phyloP scores from a whole-genome alignment of 37 sponge, comb jelly and placozoan genomes.

The Agelas oroides region DNA sequence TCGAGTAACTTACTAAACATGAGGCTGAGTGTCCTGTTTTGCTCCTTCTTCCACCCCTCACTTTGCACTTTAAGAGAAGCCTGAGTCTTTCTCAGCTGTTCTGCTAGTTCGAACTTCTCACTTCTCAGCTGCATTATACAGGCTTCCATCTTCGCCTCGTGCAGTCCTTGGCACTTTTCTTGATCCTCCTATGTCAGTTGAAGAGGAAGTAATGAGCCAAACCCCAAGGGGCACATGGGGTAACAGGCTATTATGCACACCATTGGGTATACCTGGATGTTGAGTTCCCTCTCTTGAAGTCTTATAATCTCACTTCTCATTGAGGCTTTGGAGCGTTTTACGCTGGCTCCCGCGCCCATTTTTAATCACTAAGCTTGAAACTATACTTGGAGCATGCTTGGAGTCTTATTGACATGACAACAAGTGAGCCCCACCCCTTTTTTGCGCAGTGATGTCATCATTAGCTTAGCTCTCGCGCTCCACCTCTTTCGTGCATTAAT shows the following conservation, averaged over 20 bases:
- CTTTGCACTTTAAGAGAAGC: neutral
- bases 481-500: too few species aligned
- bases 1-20: slow-evolving; percentile 69
- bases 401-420: neutral
- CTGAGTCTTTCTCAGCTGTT: slow-evolving; percentile 38
- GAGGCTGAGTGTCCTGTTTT: slow-evolving; percentile 39
- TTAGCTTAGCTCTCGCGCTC: too few species aligned
- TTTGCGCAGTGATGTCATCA: too few species aligned
- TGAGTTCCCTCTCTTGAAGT: slow-evolving; percentile 34
- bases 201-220: neutral
- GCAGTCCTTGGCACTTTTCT: neutral
- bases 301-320: slow-evolving; percentile 27
- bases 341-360: slow-evolving; percentile 56
- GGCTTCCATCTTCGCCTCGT: slow-evolving; percentile 7
- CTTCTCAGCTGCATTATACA: slow-evolving; percentile 19
- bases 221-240: too few species aligned
- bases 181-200: slow-evolving; percentile 6
- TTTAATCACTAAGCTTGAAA: neutral
- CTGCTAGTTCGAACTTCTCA: slow-evolving; percentile 49
- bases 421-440: neutral
- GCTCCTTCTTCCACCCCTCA: slow-evolving; percentile 52
- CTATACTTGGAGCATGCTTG: too few species aligned
- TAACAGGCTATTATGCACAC: too few species aligned
- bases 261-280: slow-evolving; percentile 7
- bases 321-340: slow-evolving; percentile 13